A percentile compares a stretch with the other conserved stretches of the same genome.
Conservation (phyloP, 2,797 vertebrate species). For the Aythya fuligula region DNA sequence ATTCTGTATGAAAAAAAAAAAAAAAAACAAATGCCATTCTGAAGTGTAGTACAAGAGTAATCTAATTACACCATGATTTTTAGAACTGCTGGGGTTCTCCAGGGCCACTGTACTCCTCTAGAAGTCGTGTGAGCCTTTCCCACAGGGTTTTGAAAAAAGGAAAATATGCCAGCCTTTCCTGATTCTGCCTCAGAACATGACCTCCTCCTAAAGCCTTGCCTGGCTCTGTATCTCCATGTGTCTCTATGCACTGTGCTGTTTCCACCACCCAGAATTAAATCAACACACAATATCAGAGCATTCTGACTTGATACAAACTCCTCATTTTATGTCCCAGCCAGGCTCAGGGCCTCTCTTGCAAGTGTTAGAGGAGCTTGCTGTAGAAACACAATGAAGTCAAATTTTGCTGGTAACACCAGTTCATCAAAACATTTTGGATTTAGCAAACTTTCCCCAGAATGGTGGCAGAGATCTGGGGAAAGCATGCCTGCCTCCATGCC, state of each 20-base stretch:
- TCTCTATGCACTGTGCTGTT: neutral
- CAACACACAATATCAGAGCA: neutral
- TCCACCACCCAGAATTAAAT: neutral
- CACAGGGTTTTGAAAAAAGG: neutral
- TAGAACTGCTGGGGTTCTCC: neutral
- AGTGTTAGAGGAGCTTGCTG: neutral
- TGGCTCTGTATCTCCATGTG: neutral
- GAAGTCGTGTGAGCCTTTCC: neutral
- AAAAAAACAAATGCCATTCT: neutral
- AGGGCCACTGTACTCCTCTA: neutral
- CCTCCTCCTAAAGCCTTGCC: neutral
- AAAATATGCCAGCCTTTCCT: neutral
- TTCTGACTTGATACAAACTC: neutral
- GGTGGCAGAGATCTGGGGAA: neutral
- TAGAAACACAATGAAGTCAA: neutral
- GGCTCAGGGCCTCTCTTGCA: neutral
- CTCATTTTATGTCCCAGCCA: neutral
- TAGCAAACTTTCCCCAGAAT: neutral
- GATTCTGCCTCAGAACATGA: neutral
- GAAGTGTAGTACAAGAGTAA: neutral
- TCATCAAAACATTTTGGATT: neutral
- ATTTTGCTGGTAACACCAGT: neutral
- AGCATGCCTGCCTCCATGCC: neutral
- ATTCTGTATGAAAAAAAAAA: neutral
- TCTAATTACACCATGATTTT: neutral